Percentiles rank a stretch among this genome's conserved stretches.
Conservation (phyloP, 2,113 vertebrate genomes). For the Triplophysa rosa region DNA sequence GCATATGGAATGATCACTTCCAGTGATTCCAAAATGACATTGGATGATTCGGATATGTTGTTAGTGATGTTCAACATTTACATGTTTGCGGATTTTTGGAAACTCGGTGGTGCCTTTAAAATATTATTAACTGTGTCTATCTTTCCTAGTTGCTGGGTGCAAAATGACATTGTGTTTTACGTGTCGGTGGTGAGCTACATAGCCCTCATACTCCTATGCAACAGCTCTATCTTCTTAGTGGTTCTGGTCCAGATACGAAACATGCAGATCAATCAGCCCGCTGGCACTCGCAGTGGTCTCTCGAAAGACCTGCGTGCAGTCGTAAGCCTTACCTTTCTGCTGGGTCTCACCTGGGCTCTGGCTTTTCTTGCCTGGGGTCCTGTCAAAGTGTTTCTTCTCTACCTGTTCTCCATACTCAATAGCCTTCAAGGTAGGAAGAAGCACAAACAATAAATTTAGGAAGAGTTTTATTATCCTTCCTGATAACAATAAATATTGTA, state of each 20-base stretch:
- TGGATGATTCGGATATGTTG: constrained; percentile 69
- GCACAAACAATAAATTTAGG: not conserved
- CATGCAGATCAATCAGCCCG: constrained; percentile 73
- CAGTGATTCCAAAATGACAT: constrained; percentile 28
- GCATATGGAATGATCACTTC: constrained; percentile 71
- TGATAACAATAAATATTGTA: not conserved
- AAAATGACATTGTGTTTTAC: constrained; percentile 78
- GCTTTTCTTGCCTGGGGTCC: constrained; percentile 84
- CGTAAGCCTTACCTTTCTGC: constrained; percentile 82
- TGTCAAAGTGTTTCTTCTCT: constrained; percentile 77
- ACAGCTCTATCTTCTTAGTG: constrained; percentile 80
- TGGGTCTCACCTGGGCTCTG: constrained; percentile 86
- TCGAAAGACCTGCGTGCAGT: constrained; percentile 80
- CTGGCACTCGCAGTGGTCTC: constrained; percentile 63
- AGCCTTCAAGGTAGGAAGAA: constrained; percentile 81
- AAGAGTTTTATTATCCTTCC: not conserved
- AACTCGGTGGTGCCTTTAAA: no score
- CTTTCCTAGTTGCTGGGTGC: constrained; percentile 85
- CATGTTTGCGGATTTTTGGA: not conserved
- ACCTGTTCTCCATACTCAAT: constrained; percentile 87
- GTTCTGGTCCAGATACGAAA: constrained; percentile 83
- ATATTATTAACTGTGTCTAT: not conserved
- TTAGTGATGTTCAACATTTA: not conserved
- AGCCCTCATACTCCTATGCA: constrained; percentile 77
- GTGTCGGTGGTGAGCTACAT: constrained; percentile 83